These are phyloP conservation scores for Hyperoplus immaculatus DNA, from an alignment of 2,797 vertebrate genomes.

Conservation along the genomic window DNA sequence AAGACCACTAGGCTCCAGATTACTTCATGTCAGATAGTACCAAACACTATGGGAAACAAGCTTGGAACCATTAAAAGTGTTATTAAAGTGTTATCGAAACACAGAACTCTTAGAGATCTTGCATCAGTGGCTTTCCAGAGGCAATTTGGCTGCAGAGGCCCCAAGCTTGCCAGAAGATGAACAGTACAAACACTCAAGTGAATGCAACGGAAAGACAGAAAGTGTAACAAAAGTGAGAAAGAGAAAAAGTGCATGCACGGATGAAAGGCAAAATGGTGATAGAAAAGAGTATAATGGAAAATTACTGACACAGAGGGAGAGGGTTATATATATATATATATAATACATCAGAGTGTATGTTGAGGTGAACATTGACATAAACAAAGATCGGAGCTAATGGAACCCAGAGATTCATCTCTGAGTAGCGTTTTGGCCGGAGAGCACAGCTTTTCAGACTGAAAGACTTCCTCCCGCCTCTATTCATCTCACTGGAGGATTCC, in stretches of 20 bases:
- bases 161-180: neutral
- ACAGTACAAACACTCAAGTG: conserved; percentile 8
- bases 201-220: neutral
- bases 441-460: conserved; percentile 49
- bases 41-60: conserved; percentile 41
- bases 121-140: conserved; percentile 32
- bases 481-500: conserved; percentile 34
- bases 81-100: conserved; percentile 12
- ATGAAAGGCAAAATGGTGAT: conserved; percentile 16
- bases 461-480: conserved; percentile 41
- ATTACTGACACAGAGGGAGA: conserved; percentile 22
- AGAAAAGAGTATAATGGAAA: conserved; percentile 8
- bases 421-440: conserved; percentile 47
- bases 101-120: conserved; percentile 27
- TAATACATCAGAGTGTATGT: conserved; percentile 46
- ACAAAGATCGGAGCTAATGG: conserved; percentile 67
- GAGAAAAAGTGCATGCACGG: neutral
- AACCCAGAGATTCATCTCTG: conserved; percentile 56
- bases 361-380: conserved; percentile 54
- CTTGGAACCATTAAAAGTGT: conserved; percentile 42
- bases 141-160: conserved; percentile 17
- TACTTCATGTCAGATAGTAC: conserved; percentile 28
- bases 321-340: conserved; percentile 39
- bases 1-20: conserved; percentile 9
- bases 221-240: neutral